These are phyloP conservation scores for Aulostomus chinensis DNA, from an alignment of 2,797 vertebrate genomes.

Conservation along the genomic window DNA sequence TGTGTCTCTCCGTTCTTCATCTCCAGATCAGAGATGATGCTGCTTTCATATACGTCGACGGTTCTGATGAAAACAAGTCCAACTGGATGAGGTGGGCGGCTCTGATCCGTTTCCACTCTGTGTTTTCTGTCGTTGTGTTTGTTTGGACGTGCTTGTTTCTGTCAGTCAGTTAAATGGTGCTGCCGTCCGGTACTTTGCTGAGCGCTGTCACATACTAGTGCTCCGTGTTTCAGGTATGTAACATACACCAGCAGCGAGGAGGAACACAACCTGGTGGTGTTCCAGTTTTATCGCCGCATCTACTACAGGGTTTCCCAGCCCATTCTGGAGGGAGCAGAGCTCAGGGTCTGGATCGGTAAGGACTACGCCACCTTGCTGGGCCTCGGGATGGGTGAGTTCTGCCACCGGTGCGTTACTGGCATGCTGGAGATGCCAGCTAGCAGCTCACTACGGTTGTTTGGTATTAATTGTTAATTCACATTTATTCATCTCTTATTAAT, in stretches of 20 bases:
- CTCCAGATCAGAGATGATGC: conserved; percentile 72
- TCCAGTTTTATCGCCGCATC: conserved; percentile 78
- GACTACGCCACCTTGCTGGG: conserved; percentile 81
- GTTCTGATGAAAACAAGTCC: conserved; percentile 71
- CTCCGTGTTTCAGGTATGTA: conserved; percentile 68
- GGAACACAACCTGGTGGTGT: conserved; percentile 76
- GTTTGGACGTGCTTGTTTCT: background rate
- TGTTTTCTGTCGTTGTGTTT: background rate
- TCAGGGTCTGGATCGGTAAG: conserved; percentile 77
- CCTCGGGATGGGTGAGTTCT: conserved; percentile 75
- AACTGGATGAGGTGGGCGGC: conserved; percentile 75
- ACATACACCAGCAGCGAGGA: conserved; percentile 71
- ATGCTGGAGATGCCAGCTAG: too few relatives aligned
- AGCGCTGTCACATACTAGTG: too few relatives aligned
- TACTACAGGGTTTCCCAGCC: conserved; percentile 77
- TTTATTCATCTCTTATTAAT: too few relatives aligned
- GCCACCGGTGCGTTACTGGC: too few relatives aligned
- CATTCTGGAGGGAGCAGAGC: conserved; percentile 68
- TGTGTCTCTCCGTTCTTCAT: background rate
- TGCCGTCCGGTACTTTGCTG: too few relatives aligned
- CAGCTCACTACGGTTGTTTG: too few relatives aligned
- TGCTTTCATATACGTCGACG: conserved; percentile 74
- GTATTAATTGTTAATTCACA: too few relatives aligned
- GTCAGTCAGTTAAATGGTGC: too few relatives aligned
- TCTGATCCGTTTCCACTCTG: too few relatives aligned